phyloP scores from a whole-genome alignment of 2,888 invertebrate genomes.

The Drosophila lacicola region DNA sequence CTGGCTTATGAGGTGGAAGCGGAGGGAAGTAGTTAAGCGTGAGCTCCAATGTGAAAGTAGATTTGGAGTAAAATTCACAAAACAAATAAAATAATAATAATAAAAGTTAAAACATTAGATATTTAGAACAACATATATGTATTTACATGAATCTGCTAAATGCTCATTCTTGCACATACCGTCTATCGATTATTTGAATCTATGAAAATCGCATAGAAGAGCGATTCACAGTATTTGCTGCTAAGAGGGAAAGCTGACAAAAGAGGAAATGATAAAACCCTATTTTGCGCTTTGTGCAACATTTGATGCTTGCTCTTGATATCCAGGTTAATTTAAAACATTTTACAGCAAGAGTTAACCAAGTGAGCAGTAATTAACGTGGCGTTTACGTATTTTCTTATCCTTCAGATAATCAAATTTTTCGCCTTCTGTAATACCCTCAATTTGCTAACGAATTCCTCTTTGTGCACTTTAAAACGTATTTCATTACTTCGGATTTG shows the following conservation, averaged over 20 bases:
- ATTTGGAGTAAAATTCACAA: conserved; percentile 7
- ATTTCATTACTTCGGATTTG: conserved; percentile 21
- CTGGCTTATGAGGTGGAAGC: conserved; percentile 4
- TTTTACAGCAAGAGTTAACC: too few relatives aligned
- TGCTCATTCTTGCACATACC: too few relatives aligned
- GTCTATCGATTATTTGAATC: too few relatives aligned
- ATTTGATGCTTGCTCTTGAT: background rate
- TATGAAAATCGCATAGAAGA: background rate
- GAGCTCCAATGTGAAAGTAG: background rate
- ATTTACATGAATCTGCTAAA: too few relatives aligned
- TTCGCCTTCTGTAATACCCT: conserved; percentile 2
- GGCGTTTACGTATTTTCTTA: background rate
- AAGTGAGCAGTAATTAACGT: background rate
- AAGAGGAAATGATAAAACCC: too few relatives aligned
- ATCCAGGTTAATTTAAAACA: too few relatives aligned
- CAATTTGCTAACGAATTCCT: conserved; percentile 30
- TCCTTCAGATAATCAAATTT: conserved; percentile 3
- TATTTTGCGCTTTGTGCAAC: too few relatives aligned
- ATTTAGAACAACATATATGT: too few relatives aligned
- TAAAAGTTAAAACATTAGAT: background rate
- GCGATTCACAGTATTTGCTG: background rate
- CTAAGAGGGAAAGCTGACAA: too few relatives aligned
- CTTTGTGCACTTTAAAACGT: conserved; percentile 4
- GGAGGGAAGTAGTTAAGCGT: background rate
- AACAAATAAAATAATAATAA: conserved; percentile 1